phyloP scores from a whole-genome alignment of 2,797 vertebrate genomes.

The Agapornis canus region DNA sequence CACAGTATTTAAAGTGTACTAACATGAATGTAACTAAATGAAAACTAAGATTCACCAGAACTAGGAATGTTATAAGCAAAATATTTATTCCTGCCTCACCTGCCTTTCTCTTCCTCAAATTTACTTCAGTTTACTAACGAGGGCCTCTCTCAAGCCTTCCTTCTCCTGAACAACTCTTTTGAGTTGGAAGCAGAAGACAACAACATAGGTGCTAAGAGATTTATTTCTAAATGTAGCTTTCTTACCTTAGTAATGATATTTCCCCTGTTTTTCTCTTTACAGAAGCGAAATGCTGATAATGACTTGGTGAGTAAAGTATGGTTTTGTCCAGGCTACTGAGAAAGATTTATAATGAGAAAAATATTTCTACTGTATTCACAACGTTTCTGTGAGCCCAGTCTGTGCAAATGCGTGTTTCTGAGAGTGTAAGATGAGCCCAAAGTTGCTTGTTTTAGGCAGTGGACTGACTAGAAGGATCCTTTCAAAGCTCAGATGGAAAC shows the following conservation, averaged over 20 bases:
- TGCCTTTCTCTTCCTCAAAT: background rate
- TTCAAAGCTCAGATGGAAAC: background rate
- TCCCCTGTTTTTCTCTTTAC: constrained; percentile 53
- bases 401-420: background rate
- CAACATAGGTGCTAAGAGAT: background rate
- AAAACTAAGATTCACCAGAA: background rate
- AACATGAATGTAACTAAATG: background rate
- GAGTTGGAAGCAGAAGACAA: background rate
- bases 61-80: background rate
- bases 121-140: background rate
- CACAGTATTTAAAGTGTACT: background rate
- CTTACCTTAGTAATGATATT: background rate
- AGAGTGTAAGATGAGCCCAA: background rate
- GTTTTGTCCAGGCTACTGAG: background rate
- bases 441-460: background rate
- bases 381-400: background rate
- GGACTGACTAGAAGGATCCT: background rate
- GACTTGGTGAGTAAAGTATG: constrained; percentile 67
- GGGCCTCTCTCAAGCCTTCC: background rate
- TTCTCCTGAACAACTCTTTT: background rate
- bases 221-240: background rate
- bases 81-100: background rate
- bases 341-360: background rate
- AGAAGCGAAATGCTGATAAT: constrained; percentile 69
- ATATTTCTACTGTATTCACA: background rate